Percentiles rank a stretch among this genome's conserved stretches.
phyloP scores from a whole-genome alignment of 2,888 invertebrate genomes.

The Corbicula japonica region DNA sequence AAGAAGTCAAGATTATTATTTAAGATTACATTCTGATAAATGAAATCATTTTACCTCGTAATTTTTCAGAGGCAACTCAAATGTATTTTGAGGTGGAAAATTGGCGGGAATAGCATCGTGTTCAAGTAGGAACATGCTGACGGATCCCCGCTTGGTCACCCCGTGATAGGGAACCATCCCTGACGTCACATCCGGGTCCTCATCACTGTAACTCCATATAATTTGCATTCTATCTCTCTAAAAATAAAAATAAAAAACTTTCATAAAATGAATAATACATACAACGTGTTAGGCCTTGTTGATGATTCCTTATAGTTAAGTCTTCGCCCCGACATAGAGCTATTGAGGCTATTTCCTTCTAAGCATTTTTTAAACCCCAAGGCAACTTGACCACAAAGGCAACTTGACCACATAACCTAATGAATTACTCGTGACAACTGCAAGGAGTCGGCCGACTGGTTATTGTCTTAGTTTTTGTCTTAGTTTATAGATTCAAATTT shows the following conservation, averaged over 20 bases:
- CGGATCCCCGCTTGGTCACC: slow-evolving; percentile 25
- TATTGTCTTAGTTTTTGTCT: no score
- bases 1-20: no score
- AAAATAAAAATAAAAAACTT: neutral
- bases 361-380: no score
- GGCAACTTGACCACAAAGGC: no score
- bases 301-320: neutral
- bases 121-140: slow-evolving; percentile 32
- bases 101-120: slow-evolving; percentile 19
- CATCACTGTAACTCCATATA: slow-evolving; percentile 50
- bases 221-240: slow-evolving; percentile 51
- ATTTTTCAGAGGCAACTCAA: slow-evolving; percentile 36
- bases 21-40: no score
- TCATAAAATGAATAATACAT: neutral
- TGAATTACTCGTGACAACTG: no score
- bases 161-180: slow-evolving; percentile 60
- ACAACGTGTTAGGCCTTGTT: neutral
- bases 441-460: no score
- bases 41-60: slow-evolving; percentile 15
- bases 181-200: slow-evolving; percentile 46
- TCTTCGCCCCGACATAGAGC: no score
- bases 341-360: no score
- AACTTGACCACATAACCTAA: no score
- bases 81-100: slow-evolving; percentile 29
- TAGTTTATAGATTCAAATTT: no score